Conservation (phyloP, 2,888 invertebrate genomes). For the Gortyna flavago region DNA sequence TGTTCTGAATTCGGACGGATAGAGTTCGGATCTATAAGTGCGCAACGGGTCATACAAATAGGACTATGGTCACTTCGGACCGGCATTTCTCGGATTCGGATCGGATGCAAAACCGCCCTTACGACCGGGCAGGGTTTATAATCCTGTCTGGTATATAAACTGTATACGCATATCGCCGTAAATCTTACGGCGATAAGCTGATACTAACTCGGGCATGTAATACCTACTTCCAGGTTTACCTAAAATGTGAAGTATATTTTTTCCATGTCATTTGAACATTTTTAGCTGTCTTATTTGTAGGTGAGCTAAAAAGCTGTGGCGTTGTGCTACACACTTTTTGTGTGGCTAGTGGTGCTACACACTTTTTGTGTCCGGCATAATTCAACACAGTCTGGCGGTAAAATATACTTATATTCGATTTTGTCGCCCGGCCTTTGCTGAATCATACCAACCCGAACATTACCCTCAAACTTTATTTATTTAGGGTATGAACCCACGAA, state of each 20-base stretch:
- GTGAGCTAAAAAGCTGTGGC: background rate
- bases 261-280: background rate
- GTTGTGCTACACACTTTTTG: background rate
- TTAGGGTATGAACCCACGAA: conserved; percentile 86
- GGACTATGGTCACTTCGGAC: too few relatives aligned
- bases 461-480: background rate
- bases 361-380: background rate
- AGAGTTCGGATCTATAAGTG: too few relatives aligned
- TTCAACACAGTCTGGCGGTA: background rate
- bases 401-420: background rate
- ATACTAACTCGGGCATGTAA: background rate
- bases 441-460: background rate
- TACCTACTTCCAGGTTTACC: background rate
- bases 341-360: too few relatives aligned
- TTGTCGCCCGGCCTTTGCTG: background rate
- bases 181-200: background rate
- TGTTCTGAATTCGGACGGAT: too few relatives aligned
- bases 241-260: background rate
- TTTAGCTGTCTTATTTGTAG: background rate
- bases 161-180: background rate
- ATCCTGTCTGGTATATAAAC: too few relatives aligned
- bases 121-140: too few relatives aligned
- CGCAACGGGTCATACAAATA: too few relatives aligned
- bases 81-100: too few relatives aligned
- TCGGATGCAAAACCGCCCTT: too few relatives aligned